Evolutionary conservation across 2,888 invertebrate species (phyloP), one percentile per base, ranked within the genome.

Genomic region (Harpagoxenus sublaevis): DNA sequence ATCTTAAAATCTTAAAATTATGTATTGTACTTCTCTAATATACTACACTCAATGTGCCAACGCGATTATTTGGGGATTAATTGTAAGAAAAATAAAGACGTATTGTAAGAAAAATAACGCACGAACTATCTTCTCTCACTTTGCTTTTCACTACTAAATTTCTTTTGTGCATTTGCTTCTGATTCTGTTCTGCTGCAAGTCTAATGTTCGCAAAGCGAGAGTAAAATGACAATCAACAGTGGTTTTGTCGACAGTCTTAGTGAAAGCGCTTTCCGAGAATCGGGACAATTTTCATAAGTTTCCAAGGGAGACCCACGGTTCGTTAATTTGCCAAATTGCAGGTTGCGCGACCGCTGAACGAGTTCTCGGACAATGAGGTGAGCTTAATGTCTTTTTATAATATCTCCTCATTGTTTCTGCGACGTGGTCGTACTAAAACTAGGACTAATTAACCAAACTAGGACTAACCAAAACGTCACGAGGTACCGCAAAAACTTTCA

Each of bases 191-290:
- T 57, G 39, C 55, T n/a, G 31, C 55, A 35, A 78, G 8, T 70
- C 53, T 63, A 53, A 82, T 45, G 31, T 12, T 66, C 57, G 48
- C 45, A 75, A 84, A 86, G 82, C 65, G 78, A 87, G 65, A 87
- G 83, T 83, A 78, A 55, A 66, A 60, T 48, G 71, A 78, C 35
- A 39, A 62, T 35, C 60, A n/a, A 39, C 45, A 35, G n/a, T 28
- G 73, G 39, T 57, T 85, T 28, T 45, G 35, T 57, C 31, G 60
- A 53, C 31, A 23, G 53, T 8, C 51, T 55, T 57, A 62, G 83
- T 84, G 85, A 85, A 85, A 85, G 85, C 62, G 60, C 60, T 78
- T 71, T 71, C 78, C 60, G 53, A 60, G 71, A 78, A 85, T 74
- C 42, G 51, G 28, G 10, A 53, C n/a, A 39, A 57, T 65, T 71